Evolutionary conservation across 2,888 invertebrate species (phyloP), one percentile per base, ranked within the genome.

Genomic region (Seira sanloemensis): DNA sequence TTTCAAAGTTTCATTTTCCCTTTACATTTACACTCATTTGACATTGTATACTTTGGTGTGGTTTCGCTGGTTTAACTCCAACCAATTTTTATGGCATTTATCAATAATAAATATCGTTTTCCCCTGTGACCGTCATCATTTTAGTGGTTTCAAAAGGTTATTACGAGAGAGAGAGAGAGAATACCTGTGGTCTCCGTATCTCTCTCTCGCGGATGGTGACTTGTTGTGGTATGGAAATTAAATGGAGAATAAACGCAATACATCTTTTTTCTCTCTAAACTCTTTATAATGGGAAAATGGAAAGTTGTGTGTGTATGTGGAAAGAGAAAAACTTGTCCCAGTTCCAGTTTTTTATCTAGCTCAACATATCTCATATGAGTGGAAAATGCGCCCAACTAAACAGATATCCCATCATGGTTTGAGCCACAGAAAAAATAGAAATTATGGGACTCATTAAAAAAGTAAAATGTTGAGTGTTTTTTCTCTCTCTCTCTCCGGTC

Each of bases 391-490:
- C 50, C 71, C 24, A 23, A 50, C 73, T 24, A 65, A 62, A 24
- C 16, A 58, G 73, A 71, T 73, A 26, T 74, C 65, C 74, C 74
- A 74, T 73, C 74, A 65, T 16, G 23, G 50, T 27, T 12, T 18
- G 50, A 50, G n/a, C 16, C 50, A 50, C 50, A 50, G 74, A 76
- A 26, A 82, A 50, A 50, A 50, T 50, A 50, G 76, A 46, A 80
- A 82, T 82, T 82, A 82, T 82, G 81, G 58, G 81, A 82, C 81
- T 82, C 81, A 82, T 82, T 82, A 82, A 82, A 82, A 75, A 69
- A 58, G n/a, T 50, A 50, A 50, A 50, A 50, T 50, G 50, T 50
- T 50, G 50, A 50, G 50, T 50, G 50, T n/a, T n/a, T n/a, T n/a
- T n/a, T n/a, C n/a, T n/a, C 12, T 50, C n/a, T 50, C n/a, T 16